Evolutionary conservation across 2,797 vertebrate species (phyloP), one percentile per base, ranked within the genome.

Genomic region (Acanthurus tractus): DNA sequence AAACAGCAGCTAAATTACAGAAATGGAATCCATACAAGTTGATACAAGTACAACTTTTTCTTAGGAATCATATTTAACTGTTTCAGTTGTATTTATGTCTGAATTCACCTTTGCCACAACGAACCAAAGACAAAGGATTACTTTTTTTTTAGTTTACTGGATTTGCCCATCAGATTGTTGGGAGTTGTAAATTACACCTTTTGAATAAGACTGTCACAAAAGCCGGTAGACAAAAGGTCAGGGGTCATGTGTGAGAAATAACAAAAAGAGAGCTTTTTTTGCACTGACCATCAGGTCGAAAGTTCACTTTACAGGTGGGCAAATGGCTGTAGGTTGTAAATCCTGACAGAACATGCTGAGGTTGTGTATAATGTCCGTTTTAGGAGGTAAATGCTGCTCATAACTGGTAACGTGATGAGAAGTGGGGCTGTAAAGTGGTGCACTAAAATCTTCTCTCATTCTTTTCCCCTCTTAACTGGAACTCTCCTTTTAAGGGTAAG

Each of bases 401-500:
- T 75, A 58, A 76, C 22, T 73, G 13, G 14, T 45, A 72, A 67
- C 3, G 38, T 63, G 53, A 76, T 73, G 38, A 70, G 64, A 65
- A 63, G 36, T 11, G 1, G 66, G 63, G 62, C 29, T 63, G 57
- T 84, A 76, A 83, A 76, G 55, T 12, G 6, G 40, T 38, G 56
- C 59, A 69, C 36, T 78, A 56, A 66, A 63, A 58, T 67, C 14
- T 18, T 61, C 48, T 66, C 8, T 74, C 65, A 25, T 69, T 56
- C 38, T 50, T 68, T 34, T 67, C 29, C 20, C 18, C 9, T 56
- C 44, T 46, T 65, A 74, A 62, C 61, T 82, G 63, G 7, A 48
- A 65, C 61, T 46, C 40, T 1, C 40, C 48, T 68, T 52, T 44
- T 62, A 99, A 34, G 98, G 98, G 98, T 13, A 92, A 95, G 73